Evolutionary conservation across 2,797 vertebrate species (phyloP).

Genomic region (Scleropages formosus): DNA sequence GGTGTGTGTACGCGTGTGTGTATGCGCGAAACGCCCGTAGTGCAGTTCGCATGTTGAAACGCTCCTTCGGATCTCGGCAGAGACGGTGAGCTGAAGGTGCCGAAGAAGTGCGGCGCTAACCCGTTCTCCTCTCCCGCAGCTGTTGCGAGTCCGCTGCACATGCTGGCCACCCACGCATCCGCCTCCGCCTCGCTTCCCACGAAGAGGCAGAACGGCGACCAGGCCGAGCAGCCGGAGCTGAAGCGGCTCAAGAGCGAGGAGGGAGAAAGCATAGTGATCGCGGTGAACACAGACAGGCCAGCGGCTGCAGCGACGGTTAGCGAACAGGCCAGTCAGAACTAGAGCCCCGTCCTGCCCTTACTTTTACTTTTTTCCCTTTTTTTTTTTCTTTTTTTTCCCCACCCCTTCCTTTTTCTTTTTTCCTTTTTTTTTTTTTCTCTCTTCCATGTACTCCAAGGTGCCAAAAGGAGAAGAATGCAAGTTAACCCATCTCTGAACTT

Average conservation of each 20-base stretch:
- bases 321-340: conserved; percentile 76
- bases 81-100: no score
- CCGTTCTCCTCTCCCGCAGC: conserved; percentile 42
- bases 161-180: conserved; percentile 89
- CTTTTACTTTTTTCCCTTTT: conserved; percentile 30
- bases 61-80: no score
- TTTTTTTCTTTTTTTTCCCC: conserved; percentile 36
- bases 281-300: conserved; percentile 36
- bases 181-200: conserved; percentile 90
- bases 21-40: no score
- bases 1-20: no score
- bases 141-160: conserved; percentile 84
- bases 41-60: no score
- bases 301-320: conserved; percentile 59
- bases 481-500: conserved; percentile 61
- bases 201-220: conserved; percentile 87
- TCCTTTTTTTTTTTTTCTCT: conserved; percentile 26
- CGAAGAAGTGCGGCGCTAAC: no score
- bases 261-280: conserved; percentile 64
- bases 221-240: conserved; percentile 74
- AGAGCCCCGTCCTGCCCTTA: conserved; percentile 53
- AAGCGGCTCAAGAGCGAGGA: conserved; percentile 83
- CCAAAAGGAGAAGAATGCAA: conserved; percentile 79
- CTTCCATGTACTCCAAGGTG: conserved; percentile 72
- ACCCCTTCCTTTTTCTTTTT: conserved; percentile 28